Evolutionary conservation across 2,113 vertebrate genomes (phyloP), one percentile per base, ranked within the genome.

Genomic region (Istiophorus platypterus): DNA sequence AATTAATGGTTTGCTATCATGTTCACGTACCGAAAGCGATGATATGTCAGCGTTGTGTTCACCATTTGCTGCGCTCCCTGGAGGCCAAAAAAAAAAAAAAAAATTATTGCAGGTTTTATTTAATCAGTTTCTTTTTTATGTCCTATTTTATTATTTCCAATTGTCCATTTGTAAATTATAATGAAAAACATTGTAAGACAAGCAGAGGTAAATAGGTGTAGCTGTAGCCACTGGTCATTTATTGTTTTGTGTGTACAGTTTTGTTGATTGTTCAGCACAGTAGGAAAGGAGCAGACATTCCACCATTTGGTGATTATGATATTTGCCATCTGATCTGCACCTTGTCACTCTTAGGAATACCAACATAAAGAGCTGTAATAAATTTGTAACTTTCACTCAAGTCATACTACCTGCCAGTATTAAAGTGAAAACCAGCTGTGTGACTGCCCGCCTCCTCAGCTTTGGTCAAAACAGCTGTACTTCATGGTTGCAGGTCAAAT

Each of bases 401-500:
- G 37, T 39, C 37, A 39, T 9, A 18, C 7, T 49, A 17, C 17
- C 42, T 49, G 27, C 11, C 13, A 49, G 12, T 6, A 14, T 26
- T 26, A 26, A 26, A 26, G 10, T 45, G 29, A 39, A 76, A 49
- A 17, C 24, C 17, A 20, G 17, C 18, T 49, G 20, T 81, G 26
- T 69, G 20, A 76, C 29, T 14, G 31, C 37, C 41, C 39, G 34
- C 27, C 74, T 66, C 45, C 27, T 41, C 24, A 24, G 24, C 22
- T 22, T 5, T 39, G 51, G 24, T 68, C 18, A 22, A 64, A 78
- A 57, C 5, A 13, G 5, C 20, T 61, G 27, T 71, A 1, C 58
- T 57, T 76, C 6, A 4, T 5, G 61, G 15, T 57, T 84, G 22
- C 87, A 99, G 98, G 76, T 99, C 98, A 24, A 99, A 99, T 85